These are phyloP conservation scores for Ormyrus rosae DNA, from an alignment of 2,888 invertebrate genomes.

Conservation along the genomic window DNA sequence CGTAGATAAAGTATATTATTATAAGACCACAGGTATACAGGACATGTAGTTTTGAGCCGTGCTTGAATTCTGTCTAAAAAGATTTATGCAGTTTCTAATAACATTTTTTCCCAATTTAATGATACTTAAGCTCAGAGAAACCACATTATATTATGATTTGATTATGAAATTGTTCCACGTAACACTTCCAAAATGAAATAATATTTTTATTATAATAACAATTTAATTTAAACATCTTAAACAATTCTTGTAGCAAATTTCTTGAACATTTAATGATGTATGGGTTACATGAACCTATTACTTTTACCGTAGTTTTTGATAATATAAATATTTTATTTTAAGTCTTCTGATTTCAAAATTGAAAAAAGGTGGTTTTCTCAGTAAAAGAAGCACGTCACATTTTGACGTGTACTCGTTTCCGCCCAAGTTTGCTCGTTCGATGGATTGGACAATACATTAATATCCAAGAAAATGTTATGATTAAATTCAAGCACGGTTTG, in stretches of 20 bases:
- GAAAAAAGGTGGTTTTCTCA: background rate
- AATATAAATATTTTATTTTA: too few species aligned
- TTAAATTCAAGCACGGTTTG: constrained; percentile 50
- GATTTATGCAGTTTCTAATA: constrained; percentile 1
- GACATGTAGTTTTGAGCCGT: constrained; percentile 32
- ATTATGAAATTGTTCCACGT: too few species aligned
- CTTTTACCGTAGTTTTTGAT: too few species aligned
- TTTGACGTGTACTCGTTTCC: constrained; percentile 33
- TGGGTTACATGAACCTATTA: too few species aligned
- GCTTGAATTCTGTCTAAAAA: constrained; percentile 34
- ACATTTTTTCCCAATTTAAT: too few species aligned
- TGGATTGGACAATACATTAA: constrained; percentile 51
- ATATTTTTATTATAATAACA: too few species aligned
- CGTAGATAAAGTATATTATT: constrained; percentile 40
- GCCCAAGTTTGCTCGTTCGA: constrained; percentile 50
- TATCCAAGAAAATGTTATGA: constrained; percentile 20
- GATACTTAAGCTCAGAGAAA: too few species aligned
- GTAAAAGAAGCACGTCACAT: constrained; percentile 16
- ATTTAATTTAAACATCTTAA: background rate
- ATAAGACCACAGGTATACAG: constrained; percentile 30
- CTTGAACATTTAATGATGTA: background rate
- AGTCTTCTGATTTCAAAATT: background rate
- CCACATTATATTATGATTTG: background rate
- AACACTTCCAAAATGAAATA: too few species aligned
- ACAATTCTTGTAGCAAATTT: background rate